Conservation (phyloP, 2,797 vertebrate genomes). For the Melanitta fusca region DNA sequence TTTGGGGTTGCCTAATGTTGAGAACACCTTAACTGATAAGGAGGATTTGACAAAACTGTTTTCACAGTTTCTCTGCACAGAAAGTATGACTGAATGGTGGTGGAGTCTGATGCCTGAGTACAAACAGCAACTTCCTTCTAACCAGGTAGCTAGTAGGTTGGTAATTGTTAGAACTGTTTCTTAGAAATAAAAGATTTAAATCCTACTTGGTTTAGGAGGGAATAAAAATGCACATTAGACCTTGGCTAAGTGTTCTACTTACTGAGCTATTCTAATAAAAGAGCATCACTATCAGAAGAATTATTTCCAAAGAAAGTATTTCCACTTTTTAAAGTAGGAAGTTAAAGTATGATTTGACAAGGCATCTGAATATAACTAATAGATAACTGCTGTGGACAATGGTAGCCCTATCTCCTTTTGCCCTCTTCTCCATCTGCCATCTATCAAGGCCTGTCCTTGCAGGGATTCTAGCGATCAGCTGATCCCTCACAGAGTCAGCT, state of each 20-base stretch:
- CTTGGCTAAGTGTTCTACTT: not conserved
- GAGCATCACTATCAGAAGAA: not conserved
- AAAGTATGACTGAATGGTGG: not conserved
- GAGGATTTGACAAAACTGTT: not conserved
- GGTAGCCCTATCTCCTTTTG: not conserved
- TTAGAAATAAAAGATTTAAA: not conserved
- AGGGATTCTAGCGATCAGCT: not conserved
- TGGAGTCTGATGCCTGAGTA: not conserved
- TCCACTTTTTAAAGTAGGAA: not conserved
- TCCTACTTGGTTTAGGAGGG: not conserved
- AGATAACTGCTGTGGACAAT: not conserved
- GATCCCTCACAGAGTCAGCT: not conserved
- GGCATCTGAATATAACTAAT: not conserved
- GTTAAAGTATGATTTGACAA: not conserved
- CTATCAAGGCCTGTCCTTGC: not conserved
- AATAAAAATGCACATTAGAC: not conserved
- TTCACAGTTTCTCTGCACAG: not conserved
- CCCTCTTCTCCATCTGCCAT: not conserved
- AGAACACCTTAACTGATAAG: not conserved
- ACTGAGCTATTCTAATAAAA: not conserved
- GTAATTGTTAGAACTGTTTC: not conserved
- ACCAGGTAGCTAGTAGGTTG: not conserved
- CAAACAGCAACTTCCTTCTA: not conserved
- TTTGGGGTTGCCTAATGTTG: not conserved
- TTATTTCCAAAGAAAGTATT: not conserved